Evolutionary conservation across 2,113 vertebrate genomes (phyloP).

Genomic region (Enhydra lutris): DNA sequence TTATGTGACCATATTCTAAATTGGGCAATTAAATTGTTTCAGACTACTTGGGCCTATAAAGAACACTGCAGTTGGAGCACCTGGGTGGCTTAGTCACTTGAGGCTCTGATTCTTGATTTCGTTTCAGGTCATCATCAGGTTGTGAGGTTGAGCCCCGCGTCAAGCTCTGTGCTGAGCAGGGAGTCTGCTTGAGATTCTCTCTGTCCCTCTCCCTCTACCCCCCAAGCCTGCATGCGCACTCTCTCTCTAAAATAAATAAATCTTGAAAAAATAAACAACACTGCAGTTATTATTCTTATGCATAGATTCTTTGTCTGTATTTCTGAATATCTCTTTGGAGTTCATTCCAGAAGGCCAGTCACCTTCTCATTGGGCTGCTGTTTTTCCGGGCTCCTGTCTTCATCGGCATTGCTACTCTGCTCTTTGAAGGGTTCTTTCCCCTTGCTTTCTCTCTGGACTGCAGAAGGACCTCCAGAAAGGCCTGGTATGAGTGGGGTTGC

Average conservation of each 20-base stretch:
- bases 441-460: background rate
- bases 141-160: background rate
- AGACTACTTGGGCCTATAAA: background rate
- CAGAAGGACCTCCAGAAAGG: background rate
- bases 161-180: background rate
- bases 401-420: rapidly evolving
- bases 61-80: background rate
- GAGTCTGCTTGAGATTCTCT: background rate
- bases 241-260: background rate
- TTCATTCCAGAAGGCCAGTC: background rate
- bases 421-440: background rate
- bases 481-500: background rate
- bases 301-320: background rate
- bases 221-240: background rate
- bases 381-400: background rate
- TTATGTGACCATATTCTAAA: background rate
- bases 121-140: background rate
- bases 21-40: background rate
- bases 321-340: background rate
- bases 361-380: background rate
- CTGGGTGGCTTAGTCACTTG: background rate
- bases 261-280: background rate
- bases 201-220: background rate
- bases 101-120: background rate
- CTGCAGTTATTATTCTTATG: background rate